These are phyloP conservation scores for Psilopogon haemacephalus DNA, from an alignment of 2,113 vertebrate genomes.

Conservation along the genomic window DNA sequence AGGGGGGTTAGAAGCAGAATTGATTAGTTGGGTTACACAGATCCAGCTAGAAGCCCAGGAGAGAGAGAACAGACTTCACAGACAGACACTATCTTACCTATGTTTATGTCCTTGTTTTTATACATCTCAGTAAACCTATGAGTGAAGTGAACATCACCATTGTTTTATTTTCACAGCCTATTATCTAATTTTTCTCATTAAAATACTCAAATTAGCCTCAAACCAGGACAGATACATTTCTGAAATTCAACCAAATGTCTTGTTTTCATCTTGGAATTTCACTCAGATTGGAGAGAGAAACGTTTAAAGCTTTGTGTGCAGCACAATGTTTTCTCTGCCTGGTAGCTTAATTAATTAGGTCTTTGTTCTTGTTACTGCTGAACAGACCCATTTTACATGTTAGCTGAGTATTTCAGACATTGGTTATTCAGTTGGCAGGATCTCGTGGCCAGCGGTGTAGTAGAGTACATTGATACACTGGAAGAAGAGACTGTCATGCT, in stretches of 20 bases:
- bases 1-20: too few species aligned
- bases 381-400: background rate
- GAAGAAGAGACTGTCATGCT: slow-evolving; percentile 99
- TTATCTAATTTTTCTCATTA: too few species aligned
- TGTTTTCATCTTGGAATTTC: background rate
- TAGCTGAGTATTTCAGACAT: background rate
- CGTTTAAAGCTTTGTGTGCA: background rate
- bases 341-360: background rate
- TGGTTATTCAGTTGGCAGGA: slow-evolving; percentile 91
- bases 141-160: too few species aligned
- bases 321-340: background rate
- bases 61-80: too few species aligned
- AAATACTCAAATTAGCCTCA: too few species aligned
- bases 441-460: slow-evolving; percentile 94
- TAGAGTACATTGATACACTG: slow-evolving; percentile 96
- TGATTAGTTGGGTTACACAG: too few species aligned
- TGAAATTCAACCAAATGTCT: background rate
- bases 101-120: too few species aligned
- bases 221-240: too few species aligned
- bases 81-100: too few species aligned
- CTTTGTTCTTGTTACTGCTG: background rate
- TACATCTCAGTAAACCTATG: too few species aligned
- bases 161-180: too few species aligned
- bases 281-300: background rate
- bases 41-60: too few species aligned